Percentiles rank a stretch among this genome's conserved stretches.
These are phyloP conservation scores for Channa striata DNA, from an alignment of 2,797 vertebrate genomes.

Conservation along the genomic window DNA sequence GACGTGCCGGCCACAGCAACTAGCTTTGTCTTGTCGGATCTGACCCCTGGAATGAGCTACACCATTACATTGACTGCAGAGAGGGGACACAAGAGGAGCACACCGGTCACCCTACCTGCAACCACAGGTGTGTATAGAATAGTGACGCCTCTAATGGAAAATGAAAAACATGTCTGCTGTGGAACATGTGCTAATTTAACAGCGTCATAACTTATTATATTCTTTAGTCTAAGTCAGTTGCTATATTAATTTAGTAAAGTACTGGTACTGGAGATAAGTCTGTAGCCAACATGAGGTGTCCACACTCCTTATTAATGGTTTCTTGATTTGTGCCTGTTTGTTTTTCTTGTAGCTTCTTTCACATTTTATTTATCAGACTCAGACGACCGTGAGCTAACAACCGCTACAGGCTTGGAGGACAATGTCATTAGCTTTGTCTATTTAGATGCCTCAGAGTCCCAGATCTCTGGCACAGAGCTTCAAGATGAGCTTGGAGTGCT, in stretches of 20 bases:
- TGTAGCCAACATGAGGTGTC: constrained; percentile 3
- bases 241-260: too few relatives aligned
- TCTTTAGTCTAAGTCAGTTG: too few relatives aligned
- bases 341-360: constrained; percentile 80
- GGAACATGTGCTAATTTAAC: background rate
- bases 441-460: constrained; percentile 71
- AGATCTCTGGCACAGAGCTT: constrained; percentile 61
- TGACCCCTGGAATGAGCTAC: constrained; percentile 88
- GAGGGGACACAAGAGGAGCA: constrained; percentile 89
- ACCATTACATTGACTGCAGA: constrained; percentile 85
- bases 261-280: too few relatives aligned
- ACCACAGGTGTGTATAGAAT: constrained; percentile 86
- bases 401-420: constrained; percentile 70
- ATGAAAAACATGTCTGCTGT: background rate
- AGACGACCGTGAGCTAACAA: constrained; percentile 70
- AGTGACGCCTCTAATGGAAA: background rate
- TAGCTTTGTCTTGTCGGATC: constrained; percentile 76
- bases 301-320: background rate
- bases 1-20: constrained; percentile 83
- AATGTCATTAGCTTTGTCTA: constrained; percentile 79
- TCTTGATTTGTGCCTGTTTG: constrained; percentile 67
- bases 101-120: constrained; percentile 76
- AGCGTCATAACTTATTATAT: too few relatives aligned
- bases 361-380: constrained; percentile 82
- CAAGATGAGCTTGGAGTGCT: constrained; percentile 64